Evolutionary conservation across 1,140 invertebrate species (phyloP), one percentile per base, ranked within the genome.

Genomic region (Diabrotica undecimpunctata): DNA sequence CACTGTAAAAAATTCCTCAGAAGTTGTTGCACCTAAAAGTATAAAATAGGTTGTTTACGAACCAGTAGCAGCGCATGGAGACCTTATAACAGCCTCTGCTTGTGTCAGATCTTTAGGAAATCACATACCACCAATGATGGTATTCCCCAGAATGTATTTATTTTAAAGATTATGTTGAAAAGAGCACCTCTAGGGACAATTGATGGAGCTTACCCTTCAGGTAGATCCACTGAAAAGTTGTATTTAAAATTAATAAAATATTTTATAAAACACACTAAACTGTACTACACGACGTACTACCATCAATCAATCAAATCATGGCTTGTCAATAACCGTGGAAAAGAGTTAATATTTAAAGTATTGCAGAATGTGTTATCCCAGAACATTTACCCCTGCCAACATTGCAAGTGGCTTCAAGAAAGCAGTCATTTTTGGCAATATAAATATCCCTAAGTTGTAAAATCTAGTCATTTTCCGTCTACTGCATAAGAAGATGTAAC

Each of bases 211-310:
- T 76, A 78, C 70, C 69, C 54, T 61, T 78, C 70, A 69, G 82
- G 81, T 6, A 83, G 82, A 79, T 81, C 83, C 75, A 80, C 70
- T 38, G 72, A 68, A 38, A 66, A 74, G 14, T 64, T 78, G 63
- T 84, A 83, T 76, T 46, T 79, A 37, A 54, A 68, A 59, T 79
- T 78, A 5, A 35, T 61, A 6, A 25, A 52, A 52, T 50, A 61
- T 61, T 61, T 61, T 52, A 53, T 61, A 51, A 51, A 61, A 61
- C 60, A 61, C 46, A 61, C 35, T 36, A 51, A 61, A 52, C 46
- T 50, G 51, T 52, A 25, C n/a, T 25, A 61, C 25, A 57, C 25
- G 9, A 36, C 13, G 7, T 35, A 57, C 37, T 57, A 36, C 36
- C 25, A 57, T 8, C 25, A 36, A 36, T 14, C 55, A 36, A 11